These are phyloP conservation scores for Dichetophora obliterata DNA, from an alignment of 2,888 invertebrate species.

Conservation along the genomic window DNA sequence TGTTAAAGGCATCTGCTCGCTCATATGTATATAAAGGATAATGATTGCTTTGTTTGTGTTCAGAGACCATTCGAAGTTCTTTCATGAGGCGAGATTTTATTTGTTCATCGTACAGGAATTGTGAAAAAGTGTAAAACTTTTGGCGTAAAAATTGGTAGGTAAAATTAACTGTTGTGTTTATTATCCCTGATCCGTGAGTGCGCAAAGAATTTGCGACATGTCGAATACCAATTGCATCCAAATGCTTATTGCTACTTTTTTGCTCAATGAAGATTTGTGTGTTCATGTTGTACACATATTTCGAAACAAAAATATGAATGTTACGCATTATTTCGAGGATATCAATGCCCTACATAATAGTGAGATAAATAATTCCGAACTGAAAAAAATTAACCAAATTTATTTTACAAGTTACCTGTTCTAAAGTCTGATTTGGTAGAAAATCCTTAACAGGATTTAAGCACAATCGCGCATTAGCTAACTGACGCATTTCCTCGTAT, in stretches of 20 bases:
- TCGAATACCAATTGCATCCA: conserved; percentile 94
- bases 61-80: conserved; percentile 86
- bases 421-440: conserved; percentile 95
- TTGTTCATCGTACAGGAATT: conserved; percentile 96
- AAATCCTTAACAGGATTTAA: conserved; percentile 90
- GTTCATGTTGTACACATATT: conserved; percentile 95
- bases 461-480: conserved; percentile 87
- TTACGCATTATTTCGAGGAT: conserved; percentile 97
- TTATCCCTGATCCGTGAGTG: conserved; percentile 96
- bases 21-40: conserved; percentile 75
- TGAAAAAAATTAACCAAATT: conserved; percentile 1
- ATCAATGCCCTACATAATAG: conserved; percentile 81
- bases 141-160: conserved; percentile 94
- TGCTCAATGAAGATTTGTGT: conserved; percentile 96
- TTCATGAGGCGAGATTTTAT: conserved; percentile 94
- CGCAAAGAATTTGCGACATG: conserved; percentile 97
- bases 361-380: not conserved
- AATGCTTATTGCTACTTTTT: conserved; percentile 89
- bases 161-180: conserved; percentile 94
- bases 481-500: conserved; percentile 95
- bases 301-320: conserved; percentile 93
- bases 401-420: conserved; percentile 75
- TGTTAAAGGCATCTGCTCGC: conserved; percentile 93
- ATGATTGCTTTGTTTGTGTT: conserved; percentile 67
- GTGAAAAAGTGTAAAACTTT: conserved; percentile 94